phyloP scores from a whole-genome alignment of 2,888 invertebrate genomes.

The Sarcophaga subvicina region DNA sequence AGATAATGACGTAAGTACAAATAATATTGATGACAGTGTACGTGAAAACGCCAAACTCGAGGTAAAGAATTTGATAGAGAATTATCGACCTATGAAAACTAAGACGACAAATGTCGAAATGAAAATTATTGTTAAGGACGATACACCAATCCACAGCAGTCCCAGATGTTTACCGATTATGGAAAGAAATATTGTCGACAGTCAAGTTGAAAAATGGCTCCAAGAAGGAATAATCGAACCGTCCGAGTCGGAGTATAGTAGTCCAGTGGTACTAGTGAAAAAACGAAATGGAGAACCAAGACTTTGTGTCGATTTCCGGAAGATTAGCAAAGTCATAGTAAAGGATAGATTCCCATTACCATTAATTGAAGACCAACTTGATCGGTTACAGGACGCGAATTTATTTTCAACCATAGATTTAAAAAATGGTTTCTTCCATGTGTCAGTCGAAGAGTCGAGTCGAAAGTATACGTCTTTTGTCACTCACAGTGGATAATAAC shows the following conservation, averaged over 20 bases:
- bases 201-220: conserved; percentile 52
- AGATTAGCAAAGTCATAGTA: conserved; percentile 59
- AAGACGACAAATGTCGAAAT: conserved; percentile 70
- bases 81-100: conserved; percentile 71
- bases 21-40: conserved; percentile 30
- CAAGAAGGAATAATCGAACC: conserved; percentile 52
- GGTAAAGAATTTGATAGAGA: conserved; percentile 63
- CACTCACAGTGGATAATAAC: no score
- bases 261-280: conserved; percentile 69
- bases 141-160: conserved; percentile 30
- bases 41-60: conserved; percentile 41
- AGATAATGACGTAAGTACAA: conserved; percentile 6
- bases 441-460: conserved; percentile 47
- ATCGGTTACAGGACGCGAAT: conserved; percentile 54
- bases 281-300: conserved; percentile 69
- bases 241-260: conserved; percentile 66
- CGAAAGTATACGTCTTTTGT: no score
- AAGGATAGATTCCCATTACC: conserved; percentile 59
- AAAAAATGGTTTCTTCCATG: conserved; percentile 63
- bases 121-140: conserved; percentile 73
- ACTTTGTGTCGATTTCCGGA: conserved; percentile 61
- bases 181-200: conserved; percentile 47
- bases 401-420: conserved; percentile 60
- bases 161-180: conserved; percentile 25
- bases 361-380: conserved; percentile 63